Base-by-base conservation (phyloP, 2,888 invertebrate species). In the Hypselothyrea guttata region DNA sequence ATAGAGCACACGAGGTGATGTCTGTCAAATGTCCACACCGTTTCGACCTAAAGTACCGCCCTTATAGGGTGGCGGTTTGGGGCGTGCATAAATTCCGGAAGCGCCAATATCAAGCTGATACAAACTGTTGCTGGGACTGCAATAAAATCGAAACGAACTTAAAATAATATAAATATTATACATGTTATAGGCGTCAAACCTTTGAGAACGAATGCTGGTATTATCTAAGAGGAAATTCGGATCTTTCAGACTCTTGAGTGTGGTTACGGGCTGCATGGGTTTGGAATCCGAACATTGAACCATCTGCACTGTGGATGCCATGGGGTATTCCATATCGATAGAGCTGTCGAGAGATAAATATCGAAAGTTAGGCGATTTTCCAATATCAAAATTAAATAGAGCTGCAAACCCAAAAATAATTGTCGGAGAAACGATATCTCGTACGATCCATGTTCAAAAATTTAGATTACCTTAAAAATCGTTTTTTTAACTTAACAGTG, bases 181-280 rank as follows among this genome's bases (percentile, higher is more conserved):
- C 1, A n/a, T n/a, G 15, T 3, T 12, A 4, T 12, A 0, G 4
- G 0, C 9, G 7, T 4, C 13, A 1, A 4, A 90, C 90, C 90
- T 90, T 38, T 88, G 89, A 0, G 90, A 90, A 13, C 85, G 86
- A 47, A 90, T 60, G 69, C 90, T 90, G 3, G 77, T 78, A 44
- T 90, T 89, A 58, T 90, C 90, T 52, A 89, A 56, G 1, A 90
- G 78, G 31, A 86, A 65, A 85, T 91, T 89, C 49, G 92, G 84
- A 68, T 91, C 91, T 38, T 93, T 92, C 7, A 93, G 88, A 49
- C 93, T 93, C 63, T 93, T 91, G 9, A 93, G 86, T 5, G 92
- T 93, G 44, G 92, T 92, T 15, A 92, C 91, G 5, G 92, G 92
- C 57, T 92, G 91, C 75, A 91, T 91, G 7, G 91, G 90, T 9